Evolutionary conservation across 2,888 invertebrate species (phyloP), one percentile per base, ranked within the genome.

Genomic region (Cacoxenus indagator): DNA sequence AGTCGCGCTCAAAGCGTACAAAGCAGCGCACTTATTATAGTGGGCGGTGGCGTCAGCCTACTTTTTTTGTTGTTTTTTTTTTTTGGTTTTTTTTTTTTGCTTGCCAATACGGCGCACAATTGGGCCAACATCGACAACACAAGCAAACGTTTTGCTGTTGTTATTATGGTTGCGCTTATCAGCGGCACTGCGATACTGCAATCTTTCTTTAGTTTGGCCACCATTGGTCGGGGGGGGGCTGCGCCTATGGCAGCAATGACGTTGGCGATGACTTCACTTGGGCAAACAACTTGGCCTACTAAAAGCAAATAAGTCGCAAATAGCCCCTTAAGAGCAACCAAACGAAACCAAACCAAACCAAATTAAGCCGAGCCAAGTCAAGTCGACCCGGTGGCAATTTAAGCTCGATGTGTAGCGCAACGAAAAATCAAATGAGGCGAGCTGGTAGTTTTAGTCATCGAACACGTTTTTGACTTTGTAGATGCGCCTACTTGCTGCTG

Each of bases 231-330:
- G 37, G 37, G 9, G 14, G 37, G 6, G 31, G 31, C n/a, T n/a
- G n/a, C 31, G 31, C 6, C 31, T 48, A 48, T 48, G 22, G 17
- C 19, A 19, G 51, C 22, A 51, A 19, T 3, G 1, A 19, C 22
- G 51, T 51, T 17, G 22, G 5, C 45, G 61, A 24, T 22, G 61
- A 62, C 61, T 62, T 62, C 61, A 62, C 43, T 45, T 45, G 61
- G 43, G 22, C 61, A 62, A 62, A 62, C 61, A 62, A 62, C 61
- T 62, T 62, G 61, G 61, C 61, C 61, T 62, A 62, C 61, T 43
- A 26, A n/a, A n/a, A 43, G 45, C 45, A 62, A 62, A 62, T 45
- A 62, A 45, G 61, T 14, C 11, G 45, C 26, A 55, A 55, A 26
- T 26, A 55, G 24, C 54, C 11, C 6, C 26, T 5, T 11, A 11